phyloP scores from a whole-genome alignment of 2,113 vertebrate species.

The Rhineura floridana region DNA sequence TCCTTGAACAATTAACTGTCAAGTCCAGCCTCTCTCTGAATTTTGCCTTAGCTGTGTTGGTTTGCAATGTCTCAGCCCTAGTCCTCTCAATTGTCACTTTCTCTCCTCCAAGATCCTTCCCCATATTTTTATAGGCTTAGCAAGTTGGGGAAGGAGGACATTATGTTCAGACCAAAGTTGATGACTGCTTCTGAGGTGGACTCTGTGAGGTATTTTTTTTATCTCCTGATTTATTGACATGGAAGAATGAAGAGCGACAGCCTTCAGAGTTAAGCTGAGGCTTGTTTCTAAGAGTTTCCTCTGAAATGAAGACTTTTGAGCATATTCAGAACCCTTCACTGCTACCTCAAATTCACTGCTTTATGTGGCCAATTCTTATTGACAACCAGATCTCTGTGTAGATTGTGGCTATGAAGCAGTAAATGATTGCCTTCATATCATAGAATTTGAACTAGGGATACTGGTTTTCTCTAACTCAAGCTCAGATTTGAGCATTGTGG shows the following conservation, averaged over 20 bases:
- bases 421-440: not conserved
- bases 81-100: not conserved
- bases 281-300: not conserved
- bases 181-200: not conserved
- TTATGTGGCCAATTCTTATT: not conserved
- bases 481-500: not conserved
- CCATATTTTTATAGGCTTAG: not conserved
- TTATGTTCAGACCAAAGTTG: not conserved
- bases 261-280: not conserved
- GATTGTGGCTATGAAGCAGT: not conserved
- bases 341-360: not conserved
- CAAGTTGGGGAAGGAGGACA: not conserved
- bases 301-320: not conserved
- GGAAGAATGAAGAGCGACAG: not conserved
- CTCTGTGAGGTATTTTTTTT: not conserved
- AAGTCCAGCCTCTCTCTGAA: not conserved
- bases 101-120: not conserved
- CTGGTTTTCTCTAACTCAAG: not conserved
- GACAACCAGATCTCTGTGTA: not conserved
- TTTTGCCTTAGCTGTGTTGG: not conserved
- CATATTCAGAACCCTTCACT: not conserved
- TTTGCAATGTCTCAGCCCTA: not conserved
- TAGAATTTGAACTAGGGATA: not conserved
- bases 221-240: not conserved
- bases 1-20: not conserved